phyloP scores from a whole-genome alignment of 1,140 invertebrate species.

The Hyposmocoma kahamanoa region DNA sequence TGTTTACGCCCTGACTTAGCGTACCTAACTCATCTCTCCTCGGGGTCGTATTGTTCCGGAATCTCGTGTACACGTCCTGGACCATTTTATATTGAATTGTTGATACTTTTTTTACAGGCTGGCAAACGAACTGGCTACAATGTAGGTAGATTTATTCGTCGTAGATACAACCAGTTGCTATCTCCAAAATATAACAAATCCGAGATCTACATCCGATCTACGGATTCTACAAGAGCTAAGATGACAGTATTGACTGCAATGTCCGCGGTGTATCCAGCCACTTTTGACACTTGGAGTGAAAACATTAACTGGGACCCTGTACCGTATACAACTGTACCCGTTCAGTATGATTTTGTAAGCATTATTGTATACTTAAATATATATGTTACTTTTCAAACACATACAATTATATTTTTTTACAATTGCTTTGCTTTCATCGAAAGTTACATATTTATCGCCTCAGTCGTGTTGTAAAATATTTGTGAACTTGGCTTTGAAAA shows the following conservation, averaged over 20 bases:
- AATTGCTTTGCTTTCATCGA: too few relatives aligned
- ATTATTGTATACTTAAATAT: too few relatives aligned
- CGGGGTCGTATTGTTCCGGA: too few relatives aligned
- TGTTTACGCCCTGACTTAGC: too few relatives aligned
- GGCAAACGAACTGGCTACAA: slow-evolving; percentile 18
- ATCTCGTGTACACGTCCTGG: too few relatives aligned
- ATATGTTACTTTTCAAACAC: too few relatives aligned
- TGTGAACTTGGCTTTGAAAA: too few relatives aligned
- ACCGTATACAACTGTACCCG: slow-evolving; percentile 25
- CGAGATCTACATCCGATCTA: slow-evolving; percentile 26
- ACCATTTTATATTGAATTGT: too few relatives aligned
- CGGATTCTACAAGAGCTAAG: slow-evolving; percentile 23
- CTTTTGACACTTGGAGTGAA: slow-evolving; percentile 9
- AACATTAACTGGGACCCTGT: slow-evolving; percentile 19
- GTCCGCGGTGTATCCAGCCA: slow-evolving; percentile 19
- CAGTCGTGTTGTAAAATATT: too few relatives aligned
- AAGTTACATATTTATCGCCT: too few relatives aligned
- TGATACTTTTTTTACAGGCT: slow-evolving; percentile 7
- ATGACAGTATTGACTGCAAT: slow-evolving; percentile 22
- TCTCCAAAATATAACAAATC: slow-evolving; percentile 19
- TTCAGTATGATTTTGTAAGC: slow-evolving; percentile 27
- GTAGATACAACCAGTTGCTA: slow-evolving; percentile 16
- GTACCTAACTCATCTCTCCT: too few relatives aligned
- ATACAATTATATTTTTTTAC: too few relatives aligned
- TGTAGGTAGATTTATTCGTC: slow-evolving; percentile 16